Percentiles rank a stretch among this genome's conserved stretches.
Conservation (phyloP, 2,888 invertebrate genomes). For the Notodonta dromedarius region DNA sequence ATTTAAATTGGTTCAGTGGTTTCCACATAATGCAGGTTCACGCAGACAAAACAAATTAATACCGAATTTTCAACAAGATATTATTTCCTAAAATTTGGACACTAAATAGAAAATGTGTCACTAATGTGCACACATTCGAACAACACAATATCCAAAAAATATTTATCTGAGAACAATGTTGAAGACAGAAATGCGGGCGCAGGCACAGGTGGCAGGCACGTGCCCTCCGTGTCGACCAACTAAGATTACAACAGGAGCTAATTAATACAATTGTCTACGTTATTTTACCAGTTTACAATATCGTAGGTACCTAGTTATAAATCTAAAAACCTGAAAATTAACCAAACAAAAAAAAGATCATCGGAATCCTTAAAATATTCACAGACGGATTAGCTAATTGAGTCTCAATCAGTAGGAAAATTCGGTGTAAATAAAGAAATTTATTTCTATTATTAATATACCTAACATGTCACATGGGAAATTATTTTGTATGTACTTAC, state of each 20-base stretch:
- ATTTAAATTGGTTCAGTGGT: neutral
- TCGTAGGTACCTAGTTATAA: no score
- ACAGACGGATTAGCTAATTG: no score
- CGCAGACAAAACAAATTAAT: neutral
- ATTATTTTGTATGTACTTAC: neutral
- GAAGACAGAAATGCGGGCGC: conserved; percentile 7
- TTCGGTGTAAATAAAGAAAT: no score
- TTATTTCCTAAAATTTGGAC: neutral
- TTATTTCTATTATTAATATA: no score
- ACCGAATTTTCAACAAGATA: neutral
- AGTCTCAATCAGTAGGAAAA: no score
- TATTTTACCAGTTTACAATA: no score
- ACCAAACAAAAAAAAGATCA: no score
- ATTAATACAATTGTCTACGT: neutral
- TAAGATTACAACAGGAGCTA: neutral
- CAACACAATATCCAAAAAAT: neutral
- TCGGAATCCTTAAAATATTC: no score
- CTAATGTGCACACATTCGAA: neutral
- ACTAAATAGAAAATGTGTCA: neutral
- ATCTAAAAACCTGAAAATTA: no score
- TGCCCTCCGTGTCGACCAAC: neutral
- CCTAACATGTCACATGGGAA: no score
- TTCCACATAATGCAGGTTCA: neutral
- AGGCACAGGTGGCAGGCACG: conserved; percentile 4
- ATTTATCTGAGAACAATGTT: neutral